Conservation (phyloP, 2,113 vertebrate species). For the Scortum barcoo region DNA sequence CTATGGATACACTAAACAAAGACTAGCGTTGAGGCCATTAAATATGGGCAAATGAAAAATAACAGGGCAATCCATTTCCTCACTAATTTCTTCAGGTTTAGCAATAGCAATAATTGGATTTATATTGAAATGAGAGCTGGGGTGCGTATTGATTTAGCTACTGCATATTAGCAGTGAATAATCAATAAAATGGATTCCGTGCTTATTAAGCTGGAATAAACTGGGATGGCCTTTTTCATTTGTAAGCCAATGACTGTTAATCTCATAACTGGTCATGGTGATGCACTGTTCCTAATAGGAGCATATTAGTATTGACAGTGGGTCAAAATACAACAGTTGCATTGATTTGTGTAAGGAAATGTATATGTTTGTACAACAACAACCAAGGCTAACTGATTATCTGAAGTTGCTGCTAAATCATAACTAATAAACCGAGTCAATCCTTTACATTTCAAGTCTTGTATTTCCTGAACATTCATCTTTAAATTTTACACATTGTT, state of each 20-base stretch:
- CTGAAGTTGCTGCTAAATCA: constrained; percentile 29
- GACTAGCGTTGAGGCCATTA: constrained; percentile 33
- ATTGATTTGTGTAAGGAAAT: constrained; percentile 67
- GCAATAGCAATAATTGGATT: constrained; percentile 82
- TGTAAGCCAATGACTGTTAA: constrained; percentile 77
- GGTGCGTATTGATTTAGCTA: constrained; percentile 79
- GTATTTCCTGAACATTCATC: constrained; percentile 15
- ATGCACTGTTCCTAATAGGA: constrained; percentile 71
- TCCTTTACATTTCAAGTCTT: constrained; percentile 1
- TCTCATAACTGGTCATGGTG: constrained; percentile 75
- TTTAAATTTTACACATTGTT: constrained; percentile 10
- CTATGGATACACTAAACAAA: constrained; percentile 32
- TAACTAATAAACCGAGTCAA: constrained; percentile 22
- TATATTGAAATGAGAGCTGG: constrained; percentile 79
- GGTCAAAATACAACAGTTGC: constrained; percentile 71
- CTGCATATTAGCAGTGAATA: constrained; percentile 86
- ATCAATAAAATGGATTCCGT: constrained; percentile 82
- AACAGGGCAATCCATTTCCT: constrained; percentile 63
- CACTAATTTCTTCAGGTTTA: constrained; percentile 70
- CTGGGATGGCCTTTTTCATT: constrained; percentile 70
- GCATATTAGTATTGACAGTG: constrained; percentile 70
- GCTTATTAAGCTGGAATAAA: constrained; percentile 81
- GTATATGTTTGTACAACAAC: constrained; percentile 51
- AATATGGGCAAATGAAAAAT: constrained; percentile 63
- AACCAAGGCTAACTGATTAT: constrained; percentile 24